phyloP scores from a whole-genome alignment of 2,113 vertebrate genomes.

The Gallinago undulata region DNA sequence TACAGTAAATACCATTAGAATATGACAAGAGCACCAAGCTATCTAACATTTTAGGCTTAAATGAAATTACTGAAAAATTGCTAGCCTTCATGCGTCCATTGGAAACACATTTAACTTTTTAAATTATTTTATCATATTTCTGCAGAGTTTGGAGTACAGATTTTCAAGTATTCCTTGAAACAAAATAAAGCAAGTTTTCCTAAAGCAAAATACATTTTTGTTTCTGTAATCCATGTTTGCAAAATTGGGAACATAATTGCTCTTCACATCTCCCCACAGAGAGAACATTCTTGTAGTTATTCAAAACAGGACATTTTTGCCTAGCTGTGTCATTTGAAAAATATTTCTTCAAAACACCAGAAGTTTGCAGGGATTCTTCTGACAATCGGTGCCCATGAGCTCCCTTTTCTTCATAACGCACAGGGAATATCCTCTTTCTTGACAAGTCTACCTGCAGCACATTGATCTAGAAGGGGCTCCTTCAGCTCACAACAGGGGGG shows the following conservation, averaged over 20 bases:
- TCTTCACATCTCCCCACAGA: neutral
- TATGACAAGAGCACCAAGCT: neutral
- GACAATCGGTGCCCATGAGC: fast-evolving
- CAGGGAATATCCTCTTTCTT: neutral
- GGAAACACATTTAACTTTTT: neutral
- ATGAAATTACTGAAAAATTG: neutral
- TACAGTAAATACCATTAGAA: constrained; percentile 6
- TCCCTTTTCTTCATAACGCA: neutral
- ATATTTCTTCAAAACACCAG: constrained; percentile 14
- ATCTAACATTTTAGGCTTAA: neutral
- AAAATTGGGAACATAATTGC: neutral
- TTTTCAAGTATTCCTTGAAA: neutral
- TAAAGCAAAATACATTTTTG: constrained; percentile 12
- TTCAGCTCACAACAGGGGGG: neutral
- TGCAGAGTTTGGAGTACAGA: neutral
- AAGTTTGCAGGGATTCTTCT: neutral
- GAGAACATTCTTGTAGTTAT: constrained; percentile 8
- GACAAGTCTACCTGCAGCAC: neutral
- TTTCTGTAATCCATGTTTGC: neutral
- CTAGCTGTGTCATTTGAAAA: constrained; percentile 31
- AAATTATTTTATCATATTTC: neutral
- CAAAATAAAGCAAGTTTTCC: constrained; percentile 2
- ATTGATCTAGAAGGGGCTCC: neutral
- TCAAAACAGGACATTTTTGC: constrained; percentile 41
- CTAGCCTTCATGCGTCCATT: neutral